Evolutionary conservation across 2,113 vertebrate species (phyloP).

Genomic region (Gymnobelideus leadbeateri): DNA sequence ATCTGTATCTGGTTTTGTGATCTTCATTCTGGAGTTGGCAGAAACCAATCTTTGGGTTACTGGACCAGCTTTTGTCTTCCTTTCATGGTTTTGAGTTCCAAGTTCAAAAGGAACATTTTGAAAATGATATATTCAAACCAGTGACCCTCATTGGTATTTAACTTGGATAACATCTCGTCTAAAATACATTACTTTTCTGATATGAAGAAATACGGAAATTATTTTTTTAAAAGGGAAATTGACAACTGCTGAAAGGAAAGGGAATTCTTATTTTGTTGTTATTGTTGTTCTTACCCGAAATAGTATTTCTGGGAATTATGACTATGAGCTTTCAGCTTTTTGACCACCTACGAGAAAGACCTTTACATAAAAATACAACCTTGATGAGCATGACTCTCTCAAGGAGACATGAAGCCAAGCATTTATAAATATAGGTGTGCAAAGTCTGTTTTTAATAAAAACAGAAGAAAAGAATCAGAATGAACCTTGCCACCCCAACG

Average conservation of each 20-base stretch:
- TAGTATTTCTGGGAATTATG: conserved; percentile 46
- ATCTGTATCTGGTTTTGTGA: conserved; percentile 30
- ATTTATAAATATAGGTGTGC: conserved; percentile 22
- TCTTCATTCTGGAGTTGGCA: conserved; percentile 62
- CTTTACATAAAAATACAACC: neutral
- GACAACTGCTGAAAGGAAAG: conserved; percentile 64
- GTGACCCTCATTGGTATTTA: conserved; percentile 71
- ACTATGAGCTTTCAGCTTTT: conserved; percentile 31
- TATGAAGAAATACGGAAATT: conserved; percentile 70
- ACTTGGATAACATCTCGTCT: conserved; percentile 70
- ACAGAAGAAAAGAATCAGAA: neutral
- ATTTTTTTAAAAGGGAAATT: conserved; percentile 53
- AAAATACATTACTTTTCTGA: conserved; percentile 64
- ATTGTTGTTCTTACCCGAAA: neutral
- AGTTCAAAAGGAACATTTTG: conserved; percentile 73
- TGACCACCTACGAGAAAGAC: conserved; percentile 3
- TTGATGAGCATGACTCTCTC: neutral
- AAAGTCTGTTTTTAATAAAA: neutral
- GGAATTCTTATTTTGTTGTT: conserved; percentile 38
- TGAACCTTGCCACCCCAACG: neutral
- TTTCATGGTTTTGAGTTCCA: conserved; percentile 62
- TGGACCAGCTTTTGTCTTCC: conserved; percentile 49
- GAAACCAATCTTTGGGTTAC: conserved; percentile 50
- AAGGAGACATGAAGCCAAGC: neutral
- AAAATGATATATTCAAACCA: conserved; percentile 74